Evolutionary conservation across 2,888 invertebrate genomes (phyloP).

Genomic region (Gandaritis pyraliata): DNA sequence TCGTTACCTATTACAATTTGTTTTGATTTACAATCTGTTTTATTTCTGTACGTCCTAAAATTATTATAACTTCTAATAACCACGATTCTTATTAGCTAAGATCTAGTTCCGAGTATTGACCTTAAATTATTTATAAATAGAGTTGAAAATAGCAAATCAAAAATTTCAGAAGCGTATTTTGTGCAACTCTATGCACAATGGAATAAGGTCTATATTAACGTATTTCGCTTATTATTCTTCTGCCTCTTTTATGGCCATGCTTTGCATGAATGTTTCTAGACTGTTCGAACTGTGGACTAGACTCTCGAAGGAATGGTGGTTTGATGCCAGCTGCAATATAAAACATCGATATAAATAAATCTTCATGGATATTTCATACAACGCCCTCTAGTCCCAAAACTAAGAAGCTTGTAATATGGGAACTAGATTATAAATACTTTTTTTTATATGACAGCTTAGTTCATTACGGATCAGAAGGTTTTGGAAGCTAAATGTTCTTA

Average conservation of each 20-base stretch:
- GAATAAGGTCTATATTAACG: too few relatives aligned
- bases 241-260: conserved; percentile 56
- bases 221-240: conserved; percentile 42
- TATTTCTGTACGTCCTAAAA: conserved; percentile 1
- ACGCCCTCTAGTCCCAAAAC: too few relatives aligned
- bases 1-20: conserved; percentile 3
- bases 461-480: too few relatives aligned
- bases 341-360: conserved; percentile 5
- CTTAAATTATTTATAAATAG: too few relatives aligned
- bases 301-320: conserved; percentile 64
- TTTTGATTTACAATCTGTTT: conserved; percentile 9
- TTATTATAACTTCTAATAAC: background rate
- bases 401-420: too few relatives aligned
- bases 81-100: conserved; percentile 1
- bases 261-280: conserved; percentile 66
- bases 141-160: too few relatives aligned
- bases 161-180: too few relatives aligned
- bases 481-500: too few relatives aligned
- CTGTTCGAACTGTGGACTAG: conserved; percentile 59
- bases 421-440: too few relatives aligned
- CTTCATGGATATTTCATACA: too few relatives aligned
- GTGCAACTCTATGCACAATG: too few relatives aligned
- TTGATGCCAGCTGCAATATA: conserved; percentile 59
- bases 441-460: too few relatives aligned
- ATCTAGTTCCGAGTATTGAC: background rate